phyloP scores from a whole-genome alignment of 2,888 invertebrate species.

The Pocota personata region DNA sequence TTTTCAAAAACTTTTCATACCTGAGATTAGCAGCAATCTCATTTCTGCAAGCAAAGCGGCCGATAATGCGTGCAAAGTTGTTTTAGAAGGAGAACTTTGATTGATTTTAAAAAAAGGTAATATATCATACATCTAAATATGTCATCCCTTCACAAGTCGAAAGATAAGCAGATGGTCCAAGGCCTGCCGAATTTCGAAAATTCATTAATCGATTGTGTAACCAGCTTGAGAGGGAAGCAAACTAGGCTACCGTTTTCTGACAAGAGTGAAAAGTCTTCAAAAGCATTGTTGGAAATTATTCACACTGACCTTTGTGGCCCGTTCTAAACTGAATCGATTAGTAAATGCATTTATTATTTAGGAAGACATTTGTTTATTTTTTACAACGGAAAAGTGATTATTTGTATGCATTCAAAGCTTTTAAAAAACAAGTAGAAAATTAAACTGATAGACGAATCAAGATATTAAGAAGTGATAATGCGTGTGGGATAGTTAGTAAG shows the following conservation, averaged over 20 bases:
- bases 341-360: too few relatives aligned
- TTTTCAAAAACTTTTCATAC: slow-evolving; percentile 14
- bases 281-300: slow-evolving; percentile 29
- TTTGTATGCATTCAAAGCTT: too few relatives aligned
- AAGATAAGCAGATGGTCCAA: not conserved
- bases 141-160: not conserved
- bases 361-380: too few relatives aligned
- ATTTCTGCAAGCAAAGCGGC: slow-evolving; percentile 11
- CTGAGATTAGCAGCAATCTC: slow-evolving; percentile 24
- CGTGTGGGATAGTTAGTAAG: too few relatives aligned
- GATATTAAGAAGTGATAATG: too few relatives aligned
- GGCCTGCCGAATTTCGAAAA: not conserved
- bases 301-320: too few relatives aligned
- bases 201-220: not conserved
- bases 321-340: too few relatives aligned
- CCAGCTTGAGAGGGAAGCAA: slow-evolving; percentile 32
- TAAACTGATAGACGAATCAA: too few relatives aligned
- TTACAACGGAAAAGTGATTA: not conserved
- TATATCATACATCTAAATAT: not conserved
- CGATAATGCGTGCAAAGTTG: not conserved
- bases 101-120: not conserved
- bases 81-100: not conserved
- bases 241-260: slow-evolving; percentile 7
- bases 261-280: slow-evolving; percentile 23
- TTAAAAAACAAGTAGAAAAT: too few relatives aligned